phyloP scores from a whole-genome alignment of 2,797 vertebrate species.

The Myotis vivesi region DNA sequence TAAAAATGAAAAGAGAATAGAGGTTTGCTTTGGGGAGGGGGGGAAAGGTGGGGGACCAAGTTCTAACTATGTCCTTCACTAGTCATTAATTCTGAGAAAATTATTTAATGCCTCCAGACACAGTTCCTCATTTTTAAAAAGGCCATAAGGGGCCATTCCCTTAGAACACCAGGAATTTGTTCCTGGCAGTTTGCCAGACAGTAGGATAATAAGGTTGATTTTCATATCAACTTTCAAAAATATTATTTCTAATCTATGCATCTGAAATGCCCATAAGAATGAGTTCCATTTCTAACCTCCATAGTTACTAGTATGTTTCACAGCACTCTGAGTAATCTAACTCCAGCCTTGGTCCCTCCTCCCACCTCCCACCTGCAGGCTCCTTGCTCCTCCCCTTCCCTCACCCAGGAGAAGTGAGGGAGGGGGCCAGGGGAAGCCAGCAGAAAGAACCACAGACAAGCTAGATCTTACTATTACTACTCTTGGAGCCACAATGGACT shows the following conservation, averaged over 20 bases:
- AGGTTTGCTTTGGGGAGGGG: background rate
- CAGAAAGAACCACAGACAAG: background rate
- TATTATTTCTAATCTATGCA: background rate
- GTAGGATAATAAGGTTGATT: background rate
- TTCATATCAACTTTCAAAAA: background rate
- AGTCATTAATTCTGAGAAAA: background rate
- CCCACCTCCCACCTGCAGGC: background rate
- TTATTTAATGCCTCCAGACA: background rate
- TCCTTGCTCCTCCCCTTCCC: background rate
- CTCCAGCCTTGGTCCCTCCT: background rate
- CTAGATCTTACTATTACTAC: background rate
- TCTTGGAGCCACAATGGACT: background rate
- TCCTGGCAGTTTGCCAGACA: background rate
- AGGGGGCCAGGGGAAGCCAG: background rate
- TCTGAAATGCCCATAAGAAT: background rate
- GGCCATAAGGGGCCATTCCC: background rate
- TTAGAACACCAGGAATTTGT: background rate
- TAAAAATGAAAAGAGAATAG: background rate
- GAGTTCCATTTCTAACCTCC: background rate
- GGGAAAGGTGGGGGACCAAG: background rate
- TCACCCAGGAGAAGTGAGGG: background rate
- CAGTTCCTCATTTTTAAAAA: conserved; percentile 16
- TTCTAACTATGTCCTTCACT: background rate
- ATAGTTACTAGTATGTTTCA: background rate
- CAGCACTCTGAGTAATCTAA: background rate